Percentiles rank a stretch among this genome's conserved stretches.
phyloP scores from a whole-genome alignment of 2,113 vertebrate species.

The Strigops habroptila region DNA sequence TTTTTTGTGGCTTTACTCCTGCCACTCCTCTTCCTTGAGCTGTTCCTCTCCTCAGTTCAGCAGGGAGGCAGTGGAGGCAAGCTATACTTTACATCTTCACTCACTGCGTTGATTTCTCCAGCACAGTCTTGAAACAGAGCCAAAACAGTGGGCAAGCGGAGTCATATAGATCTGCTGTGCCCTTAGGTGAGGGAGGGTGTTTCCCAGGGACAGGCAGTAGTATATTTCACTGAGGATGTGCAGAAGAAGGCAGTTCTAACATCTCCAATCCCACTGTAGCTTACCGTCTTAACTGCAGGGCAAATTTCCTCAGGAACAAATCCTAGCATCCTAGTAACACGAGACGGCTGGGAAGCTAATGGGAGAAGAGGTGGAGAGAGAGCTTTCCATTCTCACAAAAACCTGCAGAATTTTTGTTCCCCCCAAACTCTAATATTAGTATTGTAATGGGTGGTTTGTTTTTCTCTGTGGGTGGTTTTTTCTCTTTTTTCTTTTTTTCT shows the following conservation, averaged over 20 bases:
- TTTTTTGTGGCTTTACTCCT: neutral
- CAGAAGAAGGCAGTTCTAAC: neutral
- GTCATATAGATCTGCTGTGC: accelerated
- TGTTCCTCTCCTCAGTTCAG: neutral
- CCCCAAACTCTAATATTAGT: neutral
- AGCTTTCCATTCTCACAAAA: neutral
- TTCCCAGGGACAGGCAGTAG: neutral
- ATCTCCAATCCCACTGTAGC: neutral
- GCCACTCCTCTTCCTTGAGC: neutral
- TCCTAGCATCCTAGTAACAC: neutral
- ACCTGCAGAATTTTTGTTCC: neutral
- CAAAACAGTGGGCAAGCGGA: neutral
- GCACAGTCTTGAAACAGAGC: neutral
- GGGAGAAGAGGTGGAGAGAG: neutral
- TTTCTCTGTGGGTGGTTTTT: neutral
- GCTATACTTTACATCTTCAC: neutral
- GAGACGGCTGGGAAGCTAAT: neutral
- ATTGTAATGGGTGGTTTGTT: neutral
- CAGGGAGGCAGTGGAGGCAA: neutral
- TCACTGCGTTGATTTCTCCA: neutral
- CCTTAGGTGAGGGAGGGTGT: neutral
- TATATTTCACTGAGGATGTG: neutral
- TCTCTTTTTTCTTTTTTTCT: neutral
- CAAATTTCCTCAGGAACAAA: neutral
- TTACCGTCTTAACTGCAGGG: neutral